These are phyloP conservation scores for Chrysodeixis includens DNA, from an alignment of 2,888 invertebrate genomes.

Conservation along the genomic window DNA sequence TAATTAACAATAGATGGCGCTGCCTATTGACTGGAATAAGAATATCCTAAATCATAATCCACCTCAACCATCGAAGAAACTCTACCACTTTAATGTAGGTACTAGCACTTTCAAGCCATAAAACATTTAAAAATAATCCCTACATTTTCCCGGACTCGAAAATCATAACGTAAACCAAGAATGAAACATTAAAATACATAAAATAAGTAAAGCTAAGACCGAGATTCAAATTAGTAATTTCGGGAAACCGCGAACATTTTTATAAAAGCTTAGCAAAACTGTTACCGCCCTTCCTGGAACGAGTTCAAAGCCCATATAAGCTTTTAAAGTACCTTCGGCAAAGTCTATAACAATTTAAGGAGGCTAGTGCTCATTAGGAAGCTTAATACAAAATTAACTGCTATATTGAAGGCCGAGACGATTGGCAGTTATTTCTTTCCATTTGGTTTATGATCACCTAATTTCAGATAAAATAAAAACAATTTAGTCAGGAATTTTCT, in stretches of 20 bases:
- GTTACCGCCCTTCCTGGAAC: not conserved
- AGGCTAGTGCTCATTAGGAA: not conserved
- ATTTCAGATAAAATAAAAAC: too few species aligned
- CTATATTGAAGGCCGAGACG: not conserved
- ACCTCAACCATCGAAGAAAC: too few species aligned
- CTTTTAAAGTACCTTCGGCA: not conserved
- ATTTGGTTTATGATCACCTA: not conserved
- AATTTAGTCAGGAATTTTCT: too few species aligned
- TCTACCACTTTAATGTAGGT: not conserved
- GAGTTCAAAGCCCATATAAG: not conserved
- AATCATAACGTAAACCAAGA: not conserved
- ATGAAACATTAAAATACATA: not conserved
- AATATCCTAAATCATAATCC: too few species aligned
- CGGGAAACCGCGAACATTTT: not conserved
- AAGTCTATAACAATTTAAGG: constrained; percentile 5
- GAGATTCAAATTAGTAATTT: not conserved
- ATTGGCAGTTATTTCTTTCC: not conserved
- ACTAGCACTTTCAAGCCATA: not conserved
- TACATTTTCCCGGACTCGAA: not conserved
- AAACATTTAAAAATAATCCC: not conserved
- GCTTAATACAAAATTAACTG: constrained; percentile 4
- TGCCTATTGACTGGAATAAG: too few species aligned
- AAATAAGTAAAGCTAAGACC: not conserved
- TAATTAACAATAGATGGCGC: too few species aligned
- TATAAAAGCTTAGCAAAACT: constrained; percentile 4